Evolutionary conservation across 2,888 invertebrate species (phyloP).

Genomic region (Drosophila neonasuta): DNA sequence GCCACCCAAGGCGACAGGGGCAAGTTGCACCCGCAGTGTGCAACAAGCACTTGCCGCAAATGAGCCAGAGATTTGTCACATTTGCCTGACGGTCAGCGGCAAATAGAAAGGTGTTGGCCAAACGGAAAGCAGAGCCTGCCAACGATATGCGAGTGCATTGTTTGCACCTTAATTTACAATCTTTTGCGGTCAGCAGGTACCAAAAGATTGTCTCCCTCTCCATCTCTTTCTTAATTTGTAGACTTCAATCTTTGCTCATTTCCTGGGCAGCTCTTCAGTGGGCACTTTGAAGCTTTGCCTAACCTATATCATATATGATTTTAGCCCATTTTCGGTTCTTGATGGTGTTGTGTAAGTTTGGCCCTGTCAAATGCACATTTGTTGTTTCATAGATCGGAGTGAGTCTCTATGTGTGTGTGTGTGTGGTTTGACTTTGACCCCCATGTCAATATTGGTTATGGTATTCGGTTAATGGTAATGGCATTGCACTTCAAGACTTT

Average conservation of each 20-base stretch:
- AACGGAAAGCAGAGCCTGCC: conserved; percentile 12
- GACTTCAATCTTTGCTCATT: conserved; percentile 9
- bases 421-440: conserved; percentile 68
- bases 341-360: conserved; percentile 25
- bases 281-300: conserved; percentile 37
- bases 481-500: conserved; percentile 47
- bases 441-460: conserved; percentile 68
- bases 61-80: conserved; percentile 48
- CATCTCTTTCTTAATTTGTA: background rate
- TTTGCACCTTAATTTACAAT: conserved; percentile 76
- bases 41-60: conserved; percentile 18
- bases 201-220: conserved; percentile 25
- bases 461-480: conserved; percentile 44
- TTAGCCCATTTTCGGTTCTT: conserved; percentile 43
- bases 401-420: background rate
- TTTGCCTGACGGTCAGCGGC: conserved; percentile 37
- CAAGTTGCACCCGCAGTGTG: conserved; percentile 20
- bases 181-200: conserved; percentile 66
- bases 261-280: conserved; percentile 10
- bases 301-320: conserved; percentile 39
- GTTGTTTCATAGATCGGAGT: conserved; percentile 44
- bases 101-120: conserved; percentile 40
- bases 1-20: conserved; percentile 45
- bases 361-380: conserved; percentile 69
- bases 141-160: conserved; percentile 34